Conservation (phyloP, 1,140 invertebrate species). For the Argopecten irradians region DNA sequence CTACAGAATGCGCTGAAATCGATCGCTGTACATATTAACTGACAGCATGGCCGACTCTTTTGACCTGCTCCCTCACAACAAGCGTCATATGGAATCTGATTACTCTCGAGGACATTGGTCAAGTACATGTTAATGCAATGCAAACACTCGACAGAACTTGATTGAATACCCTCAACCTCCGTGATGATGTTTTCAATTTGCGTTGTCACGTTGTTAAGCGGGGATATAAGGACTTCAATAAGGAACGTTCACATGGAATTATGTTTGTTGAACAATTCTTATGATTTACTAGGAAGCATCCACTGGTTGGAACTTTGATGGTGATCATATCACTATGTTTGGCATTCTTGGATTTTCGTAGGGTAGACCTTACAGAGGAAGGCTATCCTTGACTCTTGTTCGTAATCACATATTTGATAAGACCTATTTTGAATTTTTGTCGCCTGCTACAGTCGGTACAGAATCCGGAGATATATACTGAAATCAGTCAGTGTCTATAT, state of each 20-base stretch:
- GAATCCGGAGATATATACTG: too few relatives aligned
- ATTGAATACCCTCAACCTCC: constrained; percentile 6
- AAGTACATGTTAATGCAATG: constrained; percentile 18
- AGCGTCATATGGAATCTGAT: constrained; percentile 1
- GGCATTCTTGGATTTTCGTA: too few relatives aligned
- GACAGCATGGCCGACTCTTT: background rate
- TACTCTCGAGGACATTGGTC: background rate
- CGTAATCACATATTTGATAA: too few relatives aligned
- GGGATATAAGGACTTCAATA: background rate
- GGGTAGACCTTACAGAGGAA: too few relatives aligned
- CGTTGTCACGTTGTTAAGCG: background rate
- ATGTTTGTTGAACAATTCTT: background rate
- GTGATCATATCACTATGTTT: background rate
- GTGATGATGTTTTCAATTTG: constrained; percentile 10
- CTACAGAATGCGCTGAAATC: background rate
- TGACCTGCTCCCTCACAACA: background rate
- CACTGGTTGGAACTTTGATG: background rate
- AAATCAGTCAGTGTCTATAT: too few relatives aligned
- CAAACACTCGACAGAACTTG: constrained; percentile 8
- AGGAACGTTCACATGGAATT: background rate
- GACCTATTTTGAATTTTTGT: too few relatives aligned
- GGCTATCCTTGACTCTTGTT: too few relatives aligned
- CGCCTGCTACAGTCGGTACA: too few relatives aligned
- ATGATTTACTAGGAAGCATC: background rate
- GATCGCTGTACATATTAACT: background rate